Conservation (phyloP, 2,113 vertebrate species). For the Mesocricetus auratus region DNA sequence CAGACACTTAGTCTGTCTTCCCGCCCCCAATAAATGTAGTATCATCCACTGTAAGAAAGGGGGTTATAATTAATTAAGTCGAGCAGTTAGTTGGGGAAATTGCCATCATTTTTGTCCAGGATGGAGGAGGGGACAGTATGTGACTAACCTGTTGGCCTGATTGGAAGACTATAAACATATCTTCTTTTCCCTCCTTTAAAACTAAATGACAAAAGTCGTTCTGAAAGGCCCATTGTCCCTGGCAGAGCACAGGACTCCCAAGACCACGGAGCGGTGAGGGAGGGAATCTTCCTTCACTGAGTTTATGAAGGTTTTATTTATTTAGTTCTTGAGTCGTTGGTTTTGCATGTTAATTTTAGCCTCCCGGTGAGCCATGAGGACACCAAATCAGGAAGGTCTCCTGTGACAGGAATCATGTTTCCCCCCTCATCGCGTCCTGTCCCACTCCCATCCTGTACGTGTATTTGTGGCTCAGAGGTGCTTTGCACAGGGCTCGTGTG, state of each 20-base stretch:
- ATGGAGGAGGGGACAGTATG: not conserved
- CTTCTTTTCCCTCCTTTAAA: slow-evolving; percentile 33
- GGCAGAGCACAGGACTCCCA: not conserved
- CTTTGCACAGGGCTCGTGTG: slow-evolving; percentile 47
- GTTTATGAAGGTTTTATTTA: slow-evolving; percentile 50
- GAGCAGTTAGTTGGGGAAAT: slow-evolving; percentile 39
- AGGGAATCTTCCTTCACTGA: slow-evolving; percentile 66
- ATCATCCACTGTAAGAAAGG: slow-evolving; percentile 20
- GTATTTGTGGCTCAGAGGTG: slow-evolving; percentile 75
- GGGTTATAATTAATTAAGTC: slow-evolving; percentile 26
- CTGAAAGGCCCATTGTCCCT: slow-evolving; percentile 29
- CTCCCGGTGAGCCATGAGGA: slow-evolving; percentile 69
- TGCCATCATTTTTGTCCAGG: slow-evolving; percentile 60
- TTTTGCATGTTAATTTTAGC: slow-evolving; percentile 53
- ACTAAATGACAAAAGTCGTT: slow-evolving; percentile 55
- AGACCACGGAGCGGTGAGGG: slow-evolving; percentile 4
- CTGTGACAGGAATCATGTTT: slow-evolving; percentile 77
- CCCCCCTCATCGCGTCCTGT: slow-evolving; percentile 76
- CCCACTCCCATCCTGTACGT: slow-evolving; percentile 79
- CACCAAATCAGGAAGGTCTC: slow-evolving; percentile 58
- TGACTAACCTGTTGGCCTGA: slow-evolving; percentile 57
- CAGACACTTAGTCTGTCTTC: not conserved
- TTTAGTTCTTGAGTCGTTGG: not conserved
- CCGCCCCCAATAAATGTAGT: slow-evolving; percentile 34
- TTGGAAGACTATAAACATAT: slow-evolving; percentile 58